Conservation (phyloP, 2,113 vertebrate species). For the Dryoscopus gambensis region DNA sequence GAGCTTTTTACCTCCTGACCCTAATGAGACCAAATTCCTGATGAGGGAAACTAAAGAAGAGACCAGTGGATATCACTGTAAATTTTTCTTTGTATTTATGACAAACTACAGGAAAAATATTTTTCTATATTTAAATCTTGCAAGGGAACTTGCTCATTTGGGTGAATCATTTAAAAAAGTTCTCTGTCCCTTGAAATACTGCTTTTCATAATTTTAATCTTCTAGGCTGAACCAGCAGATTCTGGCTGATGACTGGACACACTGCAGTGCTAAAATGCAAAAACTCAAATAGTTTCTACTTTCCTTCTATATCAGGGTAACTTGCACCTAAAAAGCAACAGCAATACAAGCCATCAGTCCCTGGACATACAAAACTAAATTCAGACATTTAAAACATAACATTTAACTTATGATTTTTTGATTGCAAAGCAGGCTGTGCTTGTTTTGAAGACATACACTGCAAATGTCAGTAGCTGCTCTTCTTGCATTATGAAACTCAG, state of each 20-base stretch:
- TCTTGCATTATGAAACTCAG: background rate
- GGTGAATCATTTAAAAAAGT: background rate
- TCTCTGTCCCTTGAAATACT: background rate
- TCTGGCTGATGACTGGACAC: background rate
- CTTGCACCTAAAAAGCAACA: background rate
- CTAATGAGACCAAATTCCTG: background rate
- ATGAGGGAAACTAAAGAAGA: background rate
- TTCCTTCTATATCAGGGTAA: background rate
- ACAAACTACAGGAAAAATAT: background rate
- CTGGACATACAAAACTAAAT: background rate
- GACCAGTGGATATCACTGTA: rapidly evolving
- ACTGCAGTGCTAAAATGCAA: background rate
- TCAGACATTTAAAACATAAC: background rate
- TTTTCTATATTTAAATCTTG: background rate
- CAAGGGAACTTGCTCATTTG: background rate
- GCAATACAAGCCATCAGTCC: background rate
- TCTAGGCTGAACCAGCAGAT: background rate
- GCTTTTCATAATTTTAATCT: background rate
- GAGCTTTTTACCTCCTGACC: background rate
- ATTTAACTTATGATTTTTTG: rapidly evolving
- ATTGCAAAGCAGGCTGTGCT: background rate
- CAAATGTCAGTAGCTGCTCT: background rate
- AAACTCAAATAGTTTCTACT: background rate
- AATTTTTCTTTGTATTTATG: background rate
- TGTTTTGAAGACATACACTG: background rate